Percentiles rank a stretch among this genome's conserved stretches.
Conservation (phyloP, 2,113 vertebrate species). For the Pluvialis apricaria region DNA sequence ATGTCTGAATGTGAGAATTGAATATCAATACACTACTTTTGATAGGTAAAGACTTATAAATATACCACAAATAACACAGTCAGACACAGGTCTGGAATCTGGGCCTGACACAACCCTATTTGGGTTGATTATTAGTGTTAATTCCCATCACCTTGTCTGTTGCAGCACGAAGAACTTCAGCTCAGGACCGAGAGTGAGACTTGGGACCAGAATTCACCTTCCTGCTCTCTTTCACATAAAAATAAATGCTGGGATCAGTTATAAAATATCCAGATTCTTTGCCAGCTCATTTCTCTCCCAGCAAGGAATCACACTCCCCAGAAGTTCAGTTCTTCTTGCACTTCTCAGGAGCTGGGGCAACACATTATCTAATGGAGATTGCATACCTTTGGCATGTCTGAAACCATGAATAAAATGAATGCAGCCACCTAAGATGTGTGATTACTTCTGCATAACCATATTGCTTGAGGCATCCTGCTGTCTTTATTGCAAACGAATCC, state of each 20-base stretch:
- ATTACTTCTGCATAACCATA: neutral
- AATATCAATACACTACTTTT: neutral
- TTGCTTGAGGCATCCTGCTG: neutral
- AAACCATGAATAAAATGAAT: neutral
- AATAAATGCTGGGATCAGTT: neutral
- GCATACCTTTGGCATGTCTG: neutral
- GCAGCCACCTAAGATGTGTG: neutral
- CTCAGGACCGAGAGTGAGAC: neutral
- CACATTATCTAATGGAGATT: neutral
- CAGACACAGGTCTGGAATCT: neutral
- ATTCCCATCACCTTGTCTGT: neutral
- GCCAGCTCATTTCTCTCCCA: neutral
- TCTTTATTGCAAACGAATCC: neutral
- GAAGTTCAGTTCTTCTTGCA: neutral
- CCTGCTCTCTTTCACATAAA: neutral
- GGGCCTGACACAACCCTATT: neutral
- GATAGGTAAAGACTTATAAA: neutral
- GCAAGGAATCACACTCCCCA: neutral
- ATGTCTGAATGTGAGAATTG: neutral
- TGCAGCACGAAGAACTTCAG: neutral
- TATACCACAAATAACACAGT: neutral
- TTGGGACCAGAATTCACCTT: neutral
- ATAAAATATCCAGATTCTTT: neutral
- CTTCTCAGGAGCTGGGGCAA: neutral
- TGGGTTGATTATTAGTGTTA: neutral